Evolutionary conservation across 2,888 invertebrate genomes (phyloP), one percentile per base, ranked within the genome.

Genomic region (Unio pictorum): DNA sequence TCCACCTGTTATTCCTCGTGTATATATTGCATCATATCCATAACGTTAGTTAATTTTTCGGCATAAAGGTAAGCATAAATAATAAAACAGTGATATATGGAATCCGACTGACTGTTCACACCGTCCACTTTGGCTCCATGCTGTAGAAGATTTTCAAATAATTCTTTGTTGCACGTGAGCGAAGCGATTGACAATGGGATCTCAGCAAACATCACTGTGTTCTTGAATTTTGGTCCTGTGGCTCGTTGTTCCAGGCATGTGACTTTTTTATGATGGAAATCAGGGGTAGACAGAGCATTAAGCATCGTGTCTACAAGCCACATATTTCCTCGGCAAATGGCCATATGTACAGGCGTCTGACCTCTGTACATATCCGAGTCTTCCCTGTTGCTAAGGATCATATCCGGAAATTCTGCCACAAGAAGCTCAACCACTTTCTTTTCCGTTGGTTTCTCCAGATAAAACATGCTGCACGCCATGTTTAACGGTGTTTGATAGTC

Each of bases 321-420:
- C 7, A 68, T 65, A 58, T 77, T 77, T 1, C 81, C 80, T 66
- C 76, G 78, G 11, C 78, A 76, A 3, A 81, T 74, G 3, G 76
- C 78, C 67, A 81, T 78, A 28, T 81, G 81, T 17, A 81, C 62
- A 8, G 80, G 74, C 7, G 78, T 80, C 63, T 81, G 81, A 3
- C 81, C 81, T 15, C 67, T 69, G 58, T 76, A 79, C n/a, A 66
- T 63, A 17, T 71, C 69, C 1, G 79, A 72, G 55, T 64, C 58
- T 18, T n/a, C n/a, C n/a, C n/a, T n/a, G n/a, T n/a, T n/a, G n/a
- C n/a, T n/a, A n/a, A n/a, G n/a, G n/a, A n/a, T n/a, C n/a, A n/a
- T n/a, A n/a, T n/a, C n/a, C n/a, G n/a, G n/a, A n/a, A n/a, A n/a
- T n/a, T n/a, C n/a, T n/a, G n/a, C n/a, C 1, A 71, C 61, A 1